phyloP scores from a whole-genome alignment of 2,113 vertebrate species.

The Otolemur garnettii region DNA sequence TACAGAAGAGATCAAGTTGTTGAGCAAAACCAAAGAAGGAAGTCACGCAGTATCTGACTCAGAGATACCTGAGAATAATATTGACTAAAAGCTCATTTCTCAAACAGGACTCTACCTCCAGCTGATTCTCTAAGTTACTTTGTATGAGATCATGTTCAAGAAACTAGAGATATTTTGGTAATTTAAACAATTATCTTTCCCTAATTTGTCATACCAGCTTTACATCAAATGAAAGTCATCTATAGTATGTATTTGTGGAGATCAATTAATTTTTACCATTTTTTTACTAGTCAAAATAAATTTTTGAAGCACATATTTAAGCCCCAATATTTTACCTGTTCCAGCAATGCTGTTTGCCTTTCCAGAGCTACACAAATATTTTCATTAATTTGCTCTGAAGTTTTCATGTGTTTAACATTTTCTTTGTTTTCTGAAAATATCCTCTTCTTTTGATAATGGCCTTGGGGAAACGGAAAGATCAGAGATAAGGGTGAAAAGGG shows the following conservation, averaged over 20 bases:
- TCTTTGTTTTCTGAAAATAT: constrained; percentile 65
- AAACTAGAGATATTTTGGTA: not conserved
- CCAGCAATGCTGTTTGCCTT: constrained; percentile 68
- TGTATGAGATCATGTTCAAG: not conserved
- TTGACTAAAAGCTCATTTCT: not conserved
- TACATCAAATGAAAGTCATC: constrained; percentile 25
- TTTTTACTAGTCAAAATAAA: not conserved
- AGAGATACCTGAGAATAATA: not conserved
- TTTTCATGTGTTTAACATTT: constrained; percentile 70
- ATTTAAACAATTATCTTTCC: not conserved
- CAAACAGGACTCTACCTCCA: not conserved
- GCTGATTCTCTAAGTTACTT: not conserved
- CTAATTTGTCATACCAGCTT: not conserved
- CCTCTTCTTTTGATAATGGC: constrained; percentile 73
- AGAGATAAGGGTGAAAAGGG: constrained; percentile 59
- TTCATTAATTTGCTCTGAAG: constrained; percentile 64
- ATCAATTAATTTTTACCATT: not conserved
- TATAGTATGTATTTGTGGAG: not conserved
- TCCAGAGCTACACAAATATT: constrained; percentile 61
- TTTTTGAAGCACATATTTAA: constrained; percentile 51
- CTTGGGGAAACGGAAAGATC: constrained; percentile 69
- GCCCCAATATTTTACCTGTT: constrained; percentile 76
- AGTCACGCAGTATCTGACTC: not conserved
- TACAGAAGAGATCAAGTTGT: not conserved
- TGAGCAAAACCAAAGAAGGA: constrained; percentile 23